phyloP scores from a whole-genome alignment of 1,140 invertebrate genomes.

The Heliconius hewitsoni region DNA sequence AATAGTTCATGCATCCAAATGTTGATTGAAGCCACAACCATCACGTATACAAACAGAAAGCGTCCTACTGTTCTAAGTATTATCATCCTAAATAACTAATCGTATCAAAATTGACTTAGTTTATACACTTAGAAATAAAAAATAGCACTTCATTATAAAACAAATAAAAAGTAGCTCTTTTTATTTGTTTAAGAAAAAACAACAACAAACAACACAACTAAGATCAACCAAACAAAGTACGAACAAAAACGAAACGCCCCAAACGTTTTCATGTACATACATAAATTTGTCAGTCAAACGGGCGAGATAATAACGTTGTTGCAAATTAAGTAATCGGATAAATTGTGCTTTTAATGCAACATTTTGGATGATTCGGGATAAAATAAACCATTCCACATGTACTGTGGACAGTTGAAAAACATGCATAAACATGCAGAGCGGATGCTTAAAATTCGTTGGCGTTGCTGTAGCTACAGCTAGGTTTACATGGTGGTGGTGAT shows the following conservation, averaged over 20 bases:
- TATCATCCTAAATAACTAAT: too few species aligned
- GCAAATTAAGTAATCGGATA: constrained; percentile 39
- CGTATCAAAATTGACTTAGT: neutral
- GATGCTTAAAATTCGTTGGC: constrained; percentile 16
- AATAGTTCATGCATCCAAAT: too few species aligned
- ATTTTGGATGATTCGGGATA: constrained; percentile 36
- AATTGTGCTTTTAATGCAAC: constrained; percentile 36
- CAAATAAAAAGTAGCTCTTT: neutral
- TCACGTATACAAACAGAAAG: too few species aligned
- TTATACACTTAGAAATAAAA: neutral
- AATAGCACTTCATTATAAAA: neutral
- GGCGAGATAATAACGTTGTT: constrained; percentile 35
- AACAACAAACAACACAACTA: neutral
- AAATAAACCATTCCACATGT: constrained; percentile 40
- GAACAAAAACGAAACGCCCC: neutral
- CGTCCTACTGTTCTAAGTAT: too few species aligned
- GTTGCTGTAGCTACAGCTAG: neutral
- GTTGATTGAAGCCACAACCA: too few species aligned
- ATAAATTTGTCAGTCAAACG: constrained; percentile 35
- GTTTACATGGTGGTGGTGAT: neutral
- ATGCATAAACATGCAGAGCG: constrained; percentile 43
- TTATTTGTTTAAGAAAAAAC: neutral
- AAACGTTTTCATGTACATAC: constrained; percentile 30
- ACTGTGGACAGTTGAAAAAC: constrained; percentile 38
- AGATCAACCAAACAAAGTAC: neutral